phyloP scores from a whole-genome alignment of 2,113 vertebrate species.

The Pampusana beccarii region DNA sequence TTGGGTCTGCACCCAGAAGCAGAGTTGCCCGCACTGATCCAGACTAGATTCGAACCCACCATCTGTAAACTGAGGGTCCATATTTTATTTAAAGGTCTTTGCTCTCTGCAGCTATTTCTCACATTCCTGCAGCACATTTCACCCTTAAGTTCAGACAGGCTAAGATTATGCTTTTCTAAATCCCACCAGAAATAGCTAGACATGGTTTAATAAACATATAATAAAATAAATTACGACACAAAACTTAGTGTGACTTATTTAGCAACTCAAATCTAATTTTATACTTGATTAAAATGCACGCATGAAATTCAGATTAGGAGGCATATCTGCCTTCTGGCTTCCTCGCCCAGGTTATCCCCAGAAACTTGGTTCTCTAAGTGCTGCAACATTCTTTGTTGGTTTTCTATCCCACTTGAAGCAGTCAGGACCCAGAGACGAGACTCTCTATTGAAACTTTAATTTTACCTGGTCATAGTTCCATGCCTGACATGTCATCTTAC shows the following conservation, averaged over 20 bases:
- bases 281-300: background rate
- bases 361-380: background rate
- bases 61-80: background rate
- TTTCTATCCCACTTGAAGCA: background rate
- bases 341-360: background rate
- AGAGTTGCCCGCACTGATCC: rapidly evolving
- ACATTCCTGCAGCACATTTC: background rate
- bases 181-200: background rate
- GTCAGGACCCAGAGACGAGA: background rate
- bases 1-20: background rate
- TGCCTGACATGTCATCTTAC: rapidly evolving
- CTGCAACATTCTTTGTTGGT: background rate
- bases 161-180: background rate
- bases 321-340: background rate
- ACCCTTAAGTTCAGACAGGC: rapidly evolving
- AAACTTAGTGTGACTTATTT: background rate
- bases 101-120: background rate
- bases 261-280: background rate
- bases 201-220: background rate
- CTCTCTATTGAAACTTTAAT: background rate
- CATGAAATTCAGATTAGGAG: background rate
- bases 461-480: rapidly evolving
- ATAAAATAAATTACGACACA: background rate
- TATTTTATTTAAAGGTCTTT: background rate
- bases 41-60: background rate